phyloP scores from a whole-genome alignment of 2,888 invertebrate species.

The Sipunculus nudus region DNA sequence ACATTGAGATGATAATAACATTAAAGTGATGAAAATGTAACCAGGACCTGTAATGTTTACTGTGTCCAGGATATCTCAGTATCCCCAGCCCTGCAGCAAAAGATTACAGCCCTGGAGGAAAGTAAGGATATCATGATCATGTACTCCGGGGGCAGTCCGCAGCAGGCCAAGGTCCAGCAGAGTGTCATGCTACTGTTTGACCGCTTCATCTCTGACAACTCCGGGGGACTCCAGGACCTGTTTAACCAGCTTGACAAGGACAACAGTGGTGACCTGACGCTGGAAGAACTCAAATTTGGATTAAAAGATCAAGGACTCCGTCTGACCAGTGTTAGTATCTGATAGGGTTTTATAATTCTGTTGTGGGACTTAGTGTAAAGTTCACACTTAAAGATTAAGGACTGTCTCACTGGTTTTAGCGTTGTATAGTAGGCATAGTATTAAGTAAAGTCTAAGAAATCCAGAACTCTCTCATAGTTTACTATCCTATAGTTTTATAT shows the following conservation, averaged over 20 bases:
- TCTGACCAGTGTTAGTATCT: constrained; percentile 56
- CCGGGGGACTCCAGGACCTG: constrained; percentile 45
- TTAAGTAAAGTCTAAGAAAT: no score
- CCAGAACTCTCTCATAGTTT: no score
- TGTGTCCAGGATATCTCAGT: constrained; percentile 48
- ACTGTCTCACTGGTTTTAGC: not conserved
- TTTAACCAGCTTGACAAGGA: constrained; percentile 57
- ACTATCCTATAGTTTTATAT: no score
- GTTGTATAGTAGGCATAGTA: no score
- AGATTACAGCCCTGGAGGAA: constrained; percentile 46
- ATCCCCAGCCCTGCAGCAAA: constrained; percentile 39
- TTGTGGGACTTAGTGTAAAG: not conserved
- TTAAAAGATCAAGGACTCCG: constrained; percentile 57
- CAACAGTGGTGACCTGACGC: constrained; percentile 48
- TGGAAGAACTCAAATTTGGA: constrained; percentile 56
- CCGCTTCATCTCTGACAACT: constrained; percentile 49
- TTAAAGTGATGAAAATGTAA: no score
- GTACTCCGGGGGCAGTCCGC: constrained; percentile 49
- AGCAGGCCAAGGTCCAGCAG: constrained; percentile 29
- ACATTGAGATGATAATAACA: no score
- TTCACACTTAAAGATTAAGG: not conserved
- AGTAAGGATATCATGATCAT: constrained; percentile 51
- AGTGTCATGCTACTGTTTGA: constrained; percentile 51
- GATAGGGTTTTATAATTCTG: not conserved
- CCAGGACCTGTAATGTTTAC: no score